These are phyloP conservation scores for Engystomops pustulosus DNA, from an alignment of 2,113 vertebrate species.

Conservation along the genomic window DNA sequence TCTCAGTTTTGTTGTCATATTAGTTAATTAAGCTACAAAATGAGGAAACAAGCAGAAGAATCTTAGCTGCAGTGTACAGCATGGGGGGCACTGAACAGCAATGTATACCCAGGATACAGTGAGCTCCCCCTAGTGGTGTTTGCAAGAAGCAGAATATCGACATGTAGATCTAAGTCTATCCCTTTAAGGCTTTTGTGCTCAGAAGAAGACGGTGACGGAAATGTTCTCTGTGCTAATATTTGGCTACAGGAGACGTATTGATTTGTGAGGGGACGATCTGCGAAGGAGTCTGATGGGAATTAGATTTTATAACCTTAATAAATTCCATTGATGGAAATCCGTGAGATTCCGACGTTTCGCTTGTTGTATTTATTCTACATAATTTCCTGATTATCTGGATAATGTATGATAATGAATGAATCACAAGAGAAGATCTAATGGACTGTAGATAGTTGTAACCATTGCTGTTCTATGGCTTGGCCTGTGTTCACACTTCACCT, in stretches of 20 bases:
- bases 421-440: not conserved
- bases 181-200: not conserved
- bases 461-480: too few species aligned
- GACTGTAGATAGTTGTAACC: not conserved
- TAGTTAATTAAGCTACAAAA: too few species aligned
- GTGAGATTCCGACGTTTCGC: not conserved
- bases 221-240: not conserved
- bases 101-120: not conserved
- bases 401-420: not conserved
- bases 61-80: not conserved
- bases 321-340: not conserved
- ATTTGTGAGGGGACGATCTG: conserved; percentile 9
- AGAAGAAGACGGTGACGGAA: not conserved
- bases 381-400: conserved; percentile 7
- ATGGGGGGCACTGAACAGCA: not conserved
- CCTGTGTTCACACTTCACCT: too few species aligned
- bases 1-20: too few species aligned
- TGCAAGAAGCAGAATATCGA: too few species aligned
- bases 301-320: conserved; percentile 31
- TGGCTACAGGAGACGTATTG: conserved; percentile 5
- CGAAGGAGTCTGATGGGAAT: not conserved
- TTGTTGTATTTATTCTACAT: conserved; percentile 4
- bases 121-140: conserved; percentile 10
- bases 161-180: not conserved
- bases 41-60: too few species aligned